A percentile compares a stretch with the other conserved stretches of the same genome.
Conservation (phyloP, 2,113 vertebrate species). For the Festucalex cinctus region DNA sequence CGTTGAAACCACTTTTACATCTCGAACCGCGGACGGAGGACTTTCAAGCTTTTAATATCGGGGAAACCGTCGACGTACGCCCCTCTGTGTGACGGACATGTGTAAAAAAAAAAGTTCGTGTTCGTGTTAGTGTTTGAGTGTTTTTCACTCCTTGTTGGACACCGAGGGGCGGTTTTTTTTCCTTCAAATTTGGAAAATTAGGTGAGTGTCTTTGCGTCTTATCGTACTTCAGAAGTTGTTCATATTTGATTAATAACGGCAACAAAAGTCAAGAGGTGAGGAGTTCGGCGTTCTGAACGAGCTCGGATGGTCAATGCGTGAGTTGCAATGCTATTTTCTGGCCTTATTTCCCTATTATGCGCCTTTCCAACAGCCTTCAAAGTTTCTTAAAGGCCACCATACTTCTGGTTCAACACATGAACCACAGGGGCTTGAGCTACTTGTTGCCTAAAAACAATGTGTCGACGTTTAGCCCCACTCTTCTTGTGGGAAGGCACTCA, state of each 20-base stretch:
- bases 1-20: neutral
- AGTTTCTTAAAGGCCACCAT: too few species aligned
- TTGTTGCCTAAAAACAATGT: neutral
- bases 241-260: neutral
- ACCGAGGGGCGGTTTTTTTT: slow-evolving; percentile 4
- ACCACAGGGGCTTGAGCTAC: neutral
- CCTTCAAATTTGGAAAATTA: slow-evolving; percentile 8
- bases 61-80: neutral
- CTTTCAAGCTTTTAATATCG: neutral
- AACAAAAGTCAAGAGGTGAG: neutral
- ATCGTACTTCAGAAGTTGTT: neutral
- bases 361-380: neutral
- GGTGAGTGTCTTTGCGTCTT: slow-evolving; percentile 43
- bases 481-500: too few species aligned
- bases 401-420: neutral
- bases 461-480: too few species aligned
- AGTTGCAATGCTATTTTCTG: too few species aligned
- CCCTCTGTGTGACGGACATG: neutral
- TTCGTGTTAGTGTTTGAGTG: neutral
- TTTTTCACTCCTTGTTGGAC: neutral
- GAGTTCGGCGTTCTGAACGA: neutral
- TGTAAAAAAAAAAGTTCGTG: neutral
- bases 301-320: neutral
- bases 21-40: neutral
- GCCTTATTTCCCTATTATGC: neutral